Base-by-base conservation (phyloP, 2,888 invertebrate genomes). In the Pristionchus arcanus region DNA sequence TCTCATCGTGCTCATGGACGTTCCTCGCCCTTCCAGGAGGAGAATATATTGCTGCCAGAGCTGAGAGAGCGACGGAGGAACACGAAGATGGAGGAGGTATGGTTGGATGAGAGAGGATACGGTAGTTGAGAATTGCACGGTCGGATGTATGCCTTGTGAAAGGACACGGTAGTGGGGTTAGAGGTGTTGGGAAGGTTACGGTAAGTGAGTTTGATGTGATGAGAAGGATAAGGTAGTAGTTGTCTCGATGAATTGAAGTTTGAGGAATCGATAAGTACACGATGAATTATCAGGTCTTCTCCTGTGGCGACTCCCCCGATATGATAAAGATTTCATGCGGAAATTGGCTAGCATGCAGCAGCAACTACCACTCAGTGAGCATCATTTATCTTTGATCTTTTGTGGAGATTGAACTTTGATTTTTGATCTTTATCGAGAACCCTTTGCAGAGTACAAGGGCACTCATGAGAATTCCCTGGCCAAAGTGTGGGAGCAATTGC, bases 381-480 rank as follows among this genome's bases (percentile, higher is more conserved):
- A 5, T 28, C 5, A 9, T n/a, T 81, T n/a, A 49, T 81, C 53
- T 53, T n/a, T 81, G 81, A 53, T 71, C 31, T 49, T n/a, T n/a
- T 37, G 21, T 63, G 74, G 74, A 74, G 49, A 71, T 77, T 37
- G 74, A 74, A 25, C 25, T 74, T 21, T 74, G 37, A 37, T 37
- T 31, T 0, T 19, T 74, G 74, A 74, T 7, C 31, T 34, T 34
- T 1, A 19, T 85, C 21, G 37, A 49, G 13, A 49, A 9, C 42
- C 42, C 21, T 16, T 55, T 92, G 66, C 90, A 93, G 93, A 91
- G 53, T 92, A 92, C 90, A 92, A 92, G 89, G 93, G 93, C n/a
- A 93, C 93, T 13, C 91, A 92, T 81, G 89, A 90, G 49, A 91
- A 92, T 87, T 92, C 92, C 59, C 91, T 93, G 28, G 90, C 86